A percentile compares a stretch with the other conserved stretches of the same genome.
These are phyloP conservation scores for Ctenodactylus gundi DNA, from an alignment of 2,113 vertebrate species.

Conservation along the genomic window DNA sequence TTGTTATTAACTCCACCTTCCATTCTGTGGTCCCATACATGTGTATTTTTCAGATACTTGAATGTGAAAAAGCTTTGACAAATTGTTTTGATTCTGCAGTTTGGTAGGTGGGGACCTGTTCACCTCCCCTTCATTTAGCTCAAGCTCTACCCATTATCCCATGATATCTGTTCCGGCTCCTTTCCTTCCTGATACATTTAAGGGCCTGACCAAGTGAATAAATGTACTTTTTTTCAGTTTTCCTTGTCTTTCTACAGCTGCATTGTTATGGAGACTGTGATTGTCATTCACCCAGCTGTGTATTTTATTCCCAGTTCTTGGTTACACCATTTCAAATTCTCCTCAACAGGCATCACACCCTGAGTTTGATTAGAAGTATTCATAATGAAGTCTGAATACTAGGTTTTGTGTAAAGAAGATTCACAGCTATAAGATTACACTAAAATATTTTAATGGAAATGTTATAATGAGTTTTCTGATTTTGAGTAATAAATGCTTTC, in stretches of 20 bases:
- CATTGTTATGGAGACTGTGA: not conserved
- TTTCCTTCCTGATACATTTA: not conserved
- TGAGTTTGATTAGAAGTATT: not conserved
- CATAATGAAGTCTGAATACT: not conserved
- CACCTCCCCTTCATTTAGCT: not conserved
- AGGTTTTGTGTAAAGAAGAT: slow-evolving; percentile 2
- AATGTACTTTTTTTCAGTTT: not conserved
- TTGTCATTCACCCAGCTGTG: not conserved
- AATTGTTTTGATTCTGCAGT: not conserved
- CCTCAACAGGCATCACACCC: not conserved
- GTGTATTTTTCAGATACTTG: not conserved
- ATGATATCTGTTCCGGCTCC: not conserved
- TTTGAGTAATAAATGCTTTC: not conserved
- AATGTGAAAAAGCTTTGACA: not conserved
- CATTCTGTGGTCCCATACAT: not conserved
- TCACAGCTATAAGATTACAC: not conserved
- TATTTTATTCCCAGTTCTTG: not conserved
- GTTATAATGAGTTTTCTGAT: not conserved
- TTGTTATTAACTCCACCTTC: not conserved
- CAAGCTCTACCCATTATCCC: not conserved
- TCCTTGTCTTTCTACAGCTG: not conserved
- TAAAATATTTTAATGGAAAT: slow-evolving; percentile 21
- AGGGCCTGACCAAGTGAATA: not conserved
- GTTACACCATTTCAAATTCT: slow-evolving; percentile 20
- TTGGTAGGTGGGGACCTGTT: not conserved